phyloP scores from a whole-genome alignment of 2,797 vertebrate species.

The Philypnodon macrostomus region DNA sequence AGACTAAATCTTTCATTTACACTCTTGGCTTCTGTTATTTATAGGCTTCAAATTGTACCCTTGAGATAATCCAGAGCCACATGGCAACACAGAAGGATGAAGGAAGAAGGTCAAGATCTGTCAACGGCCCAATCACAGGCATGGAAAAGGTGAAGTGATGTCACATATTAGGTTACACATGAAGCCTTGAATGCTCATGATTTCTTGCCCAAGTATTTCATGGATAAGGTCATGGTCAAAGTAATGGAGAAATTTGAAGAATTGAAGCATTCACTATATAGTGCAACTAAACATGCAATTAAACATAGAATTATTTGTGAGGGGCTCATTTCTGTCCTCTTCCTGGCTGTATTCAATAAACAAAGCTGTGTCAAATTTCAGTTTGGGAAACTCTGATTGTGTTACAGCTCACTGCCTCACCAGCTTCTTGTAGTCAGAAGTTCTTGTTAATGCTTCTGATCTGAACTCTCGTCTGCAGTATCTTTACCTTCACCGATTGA shows the following conservation, averaged over 20 bases:
- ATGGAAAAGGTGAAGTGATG: no score
- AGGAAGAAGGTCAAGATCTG: slow-evolving; percentile 8
- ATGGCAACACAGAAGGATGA: slow-evolving; percentile 45
- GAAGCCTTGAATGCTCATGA: no score
- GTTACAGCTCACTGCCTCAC: slow-evolving; percentile 6
- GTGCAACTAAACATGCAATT: no score
- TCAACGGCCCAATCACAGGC: background rate
- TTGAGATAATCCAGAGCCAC: slow-evolving; percentile 47
- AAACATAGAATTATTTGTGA: no score
- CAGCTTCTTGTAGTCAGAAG: background rate
- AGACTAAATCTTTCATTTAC: slow-evolving; percentile 25
- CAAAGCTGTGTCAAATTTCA: slow-evolving; percentile 12
- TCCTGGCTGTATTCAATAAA: slow-evolving; percentile 10
- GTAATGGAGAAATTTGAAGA: no score
- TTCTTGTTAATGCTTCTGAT: background rate
- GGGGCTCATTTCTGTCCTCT: no score
- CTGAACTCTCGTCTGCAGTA: no score
- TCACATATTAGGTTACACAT: no score
- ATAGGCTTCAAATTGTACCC: slow-evolving; percentile 15
- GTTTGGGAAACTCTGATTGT: background rate
- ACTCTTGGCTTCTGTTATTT: slow-evolving; percentile 6
- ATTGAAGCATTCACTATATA: no score
- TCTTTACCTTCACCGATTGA: no score
- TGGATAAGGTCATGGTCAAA: no score
- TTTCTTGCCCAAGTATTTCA: no score